These are phyloP conservation scores for Idaea biselata DNA, from an alignment of 2,888 invertebrate genomes.

Conservation along the genomic window DNA sequence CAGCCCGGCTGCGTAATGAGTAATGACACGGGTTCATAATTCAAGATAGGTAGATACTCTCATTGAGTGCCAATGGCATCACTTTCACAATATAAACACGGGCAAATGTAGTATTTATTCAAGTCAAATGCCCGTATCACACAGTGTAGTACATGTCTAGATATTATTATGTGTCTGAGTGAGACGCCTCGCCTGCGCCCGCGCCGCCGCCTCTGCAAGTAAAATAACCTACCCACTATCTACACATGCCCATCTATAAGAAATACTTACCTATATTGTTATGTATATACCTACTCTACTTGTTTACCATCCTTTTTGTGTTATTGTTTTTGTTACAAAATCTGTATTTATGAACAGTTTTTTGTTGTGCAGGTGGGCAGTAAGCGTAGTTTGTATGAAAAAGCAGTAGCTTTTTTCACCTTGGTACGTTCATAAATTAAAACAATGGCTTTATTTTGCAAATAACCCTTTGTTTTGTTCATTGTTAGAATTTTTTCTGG, in stretches of 20 bases:
- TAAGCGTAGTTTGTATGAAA: background rate
- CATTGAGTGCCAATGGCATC: slow-evolving; percentile 54
- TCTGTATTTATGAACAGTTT: background rate
- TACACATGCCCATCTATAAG: slow-evolving; percentile 5
- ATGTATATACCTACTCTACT: background rate
- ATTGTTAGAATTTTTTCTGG: slow-evolving; percentile 26
- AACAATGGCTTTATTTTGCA: slow-evolving; percentile 20
- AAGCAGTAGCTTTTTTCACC: background rate
- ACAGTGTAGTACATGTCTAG: slow-evolving; percentile 16
- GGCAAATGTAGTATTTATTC: slow-evolving; percentile 27
- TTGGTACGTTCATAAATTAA: slow-evolving; percentile 6
- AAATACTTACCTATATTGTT: slow-evolving; percentile 8
- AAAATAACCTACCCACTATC: background rate
- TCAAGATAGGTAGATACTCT: slow-evolving; percentile 60
- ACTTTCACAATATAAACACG: slow-evolving; percentile 39
- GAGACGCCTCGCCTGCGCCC: background rate
- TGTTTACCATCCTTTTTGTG: slow-evolving; percentile 2
- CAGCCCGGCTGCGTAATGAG: slow-evolving; percentile 30
- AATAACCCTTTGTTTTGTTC: slow-evolving; percentile 45
- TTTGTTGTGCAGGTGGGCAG: background rate
- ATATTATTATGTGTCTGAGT: slow-evolving; percentile 7
- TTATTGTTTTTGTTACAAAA: background rate
- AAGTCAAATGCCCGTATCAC: slow-evolving; percentile 33
- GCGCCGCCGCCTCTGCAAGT: background rate
- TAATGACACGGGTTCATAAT: slow-evolving; percentile 47